Evolutionary conservation across 2,888 invertebrate genomes (phyloP).

Genomic region (Diogma glabrata): DNA sequence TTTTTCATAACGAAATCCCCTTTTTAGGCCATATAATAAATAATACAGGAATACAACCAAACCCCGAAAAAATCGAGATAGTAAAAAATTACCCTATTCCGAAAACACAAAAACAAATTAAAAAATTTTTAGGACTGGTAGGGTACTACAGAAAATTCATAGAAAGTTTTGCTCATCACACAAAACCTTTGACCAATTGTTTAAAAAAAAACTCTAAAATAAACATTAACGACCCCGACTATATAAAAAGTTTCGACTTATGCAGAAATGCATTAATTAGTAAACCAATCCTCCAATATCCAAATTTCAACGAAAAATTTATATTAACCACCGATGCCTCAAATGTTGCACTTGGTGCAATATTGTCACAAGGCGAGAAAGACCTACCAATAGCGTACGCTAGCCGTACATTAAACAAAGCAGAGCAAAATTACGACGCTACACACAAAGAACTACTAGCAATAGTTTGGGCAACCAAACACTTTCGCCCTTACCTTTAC

Average conservation of each 20-base stretch:
- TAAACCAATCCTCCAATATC: slow-evolving; percentile 1
- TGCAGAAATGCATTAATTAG: background rate
- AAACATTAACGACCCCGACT: background rate
- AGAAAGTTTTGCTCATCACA: background rate
- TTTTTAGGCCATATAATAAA: slow-evolving; percentile 25
- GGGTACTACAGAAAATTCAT: slow-evolving; percentile 1
- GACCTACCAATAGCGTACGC: background rate
- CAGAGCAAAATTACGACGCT: slow-evolving; percentile 1
- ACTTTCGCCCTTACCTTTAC: background rate
- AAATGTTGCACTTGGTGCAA: background rate
- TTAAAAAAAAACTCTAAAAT: slow-evolving; percentile 10
- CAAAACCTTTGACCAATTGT: slow-evolving; percentile 3
- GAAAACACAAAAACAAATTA: slow-evolving; percentile 5
- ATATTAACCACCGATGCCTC: background rate
- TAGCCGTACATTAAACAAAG: background rate
- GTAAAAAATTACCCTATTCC: background rate
- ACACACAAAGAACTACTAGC: slow-evolving; percentile 2
- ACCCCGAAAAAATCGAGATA: slow-evolving; percentile 22
- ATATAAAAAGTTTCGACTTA: background rate
- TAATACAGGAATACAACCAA: slow-evolving; percentile 22
- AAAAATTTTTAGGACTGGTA: background rate
- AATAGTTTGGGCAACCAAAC: background rate
- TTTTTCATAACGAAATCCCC: slow-evolving; percentile 20
- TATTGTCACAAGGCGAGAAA: background rate
- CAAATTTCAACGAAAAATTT: background rate